Evolutionary conservation across 2,797 vertebrate species (phyloP), one percentile per base, ranked within the genome.

Genomic region (Erpetoichthys calabaricus): DNA sequence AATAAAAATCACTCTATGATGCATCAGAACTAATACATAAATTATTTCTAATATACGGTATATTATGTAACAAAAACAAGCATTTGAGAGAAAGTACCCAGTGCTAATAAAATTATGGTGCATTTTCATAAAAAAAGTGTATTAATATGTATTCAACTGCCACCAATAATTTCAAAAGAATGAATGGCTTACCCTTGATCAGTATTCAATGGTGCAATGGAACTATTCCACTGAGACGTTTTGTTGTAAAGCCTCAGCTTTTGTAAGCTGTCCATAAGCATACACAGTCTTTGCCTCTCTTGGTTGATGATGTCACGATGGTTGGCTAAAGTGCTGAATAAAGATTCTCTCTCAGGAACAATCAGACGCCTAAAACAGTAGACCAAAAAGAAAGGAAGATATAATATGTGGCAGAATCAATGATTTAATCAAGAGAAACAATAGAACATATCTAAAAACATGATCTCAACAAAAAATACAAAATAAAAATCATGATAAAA

Each of bases 301-400:
- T 97, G 91, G 73, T 82, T 92, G 74, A 99, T 98, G 68, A 99
- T 97, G 58, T 90, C 92, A 53, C 86, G 76, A 67, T 99, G 91
- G 64, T 95, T 98, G 57, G 91, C 84, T 56, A 99, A 77, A 1
- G 92, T 88, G 6, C 85, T 91, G 68, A 92, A 99, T 55, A 99
- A 74, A 9, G 90, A 87, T 71, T 98, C 91, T 5, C 92, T 76
- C 51, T 92, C 91, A 0, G 96, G 95, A 47, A 95, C 85, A 0
- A 89, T 67, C 73, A 97, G 76, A 68, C 90, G 87, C 73, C 94
- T 99, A 66, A 7, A 58, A 47, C 25, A 25, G 25, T 25, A 25
- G 25, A 25, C 25, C 5, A 46, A 60, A 54, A 60, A 3, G 44
- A 45, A n/a, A 41, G 5, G 42, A 56, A 41, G 8, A 56, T 42